Evolutionary conservation across 1,140 invertebrate genomes (phyloP), one percentile per base, ranked within the genome.

Genomic region (Cherax quadricarinatus): DNA sequence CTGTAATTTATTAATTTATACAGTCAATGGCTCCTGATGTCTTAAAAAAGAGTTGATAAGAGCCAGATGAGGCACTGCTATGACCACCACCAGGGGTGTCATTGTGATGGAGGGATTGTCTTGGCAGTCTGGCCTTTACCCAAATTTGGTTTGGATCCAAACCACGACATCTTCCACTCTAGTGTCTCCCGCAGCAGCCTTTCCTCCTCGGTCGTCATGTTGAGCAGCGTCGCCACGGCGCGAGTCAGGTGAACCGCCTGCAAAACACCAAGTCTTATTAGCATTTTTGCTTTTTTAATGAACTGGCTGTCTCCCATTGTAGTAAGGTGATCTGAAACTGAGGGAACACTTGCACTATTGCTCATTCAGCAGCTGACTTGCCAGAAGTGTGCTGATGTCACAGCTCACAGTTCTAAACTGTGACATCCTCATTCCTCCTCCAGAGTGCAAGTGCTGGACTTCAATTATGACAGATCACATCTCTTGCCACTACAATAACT

Each of bases 131-230:
- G 93, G 41, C 93, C 93, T 75, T 93, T 94, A 66, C 93, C 93
- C 41, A 94, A 51, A 49, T 94, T 93, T 49, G 94, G 94, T 84
- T 86, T 94, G 1, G 96, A 96, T 2, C 97, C 97, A 94, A 98
- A 98, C 97, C 97, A 98, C 7, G 97, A 98, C 96, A 97, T 97
- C 95, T 98, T 97, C 96, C 97, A 98, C 92, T 98, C 97, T 53
- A 98, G 95, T 0, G 98, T 98, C 94, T 98, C 97, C 88, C 97
- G 96, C n/a, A 99, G 95, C 0, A 98, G 94, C 94, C 97, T 97
- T 95, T 99, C 98, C 95, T 99, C 98, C 94, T 98, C 98, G 12
- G 96, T 96, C 0, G 97, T 97, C 93, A 99, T 97, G 91, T 98
- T 97, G 41, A 99, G 95, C 83, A 99, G 95, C 6, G 97, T 97